These are phyloP conservation scores for Oscheius myriophilus DNA, from an alignment of 2,888 invertebrate genomes.

Conservation along the genomic window DNA sequence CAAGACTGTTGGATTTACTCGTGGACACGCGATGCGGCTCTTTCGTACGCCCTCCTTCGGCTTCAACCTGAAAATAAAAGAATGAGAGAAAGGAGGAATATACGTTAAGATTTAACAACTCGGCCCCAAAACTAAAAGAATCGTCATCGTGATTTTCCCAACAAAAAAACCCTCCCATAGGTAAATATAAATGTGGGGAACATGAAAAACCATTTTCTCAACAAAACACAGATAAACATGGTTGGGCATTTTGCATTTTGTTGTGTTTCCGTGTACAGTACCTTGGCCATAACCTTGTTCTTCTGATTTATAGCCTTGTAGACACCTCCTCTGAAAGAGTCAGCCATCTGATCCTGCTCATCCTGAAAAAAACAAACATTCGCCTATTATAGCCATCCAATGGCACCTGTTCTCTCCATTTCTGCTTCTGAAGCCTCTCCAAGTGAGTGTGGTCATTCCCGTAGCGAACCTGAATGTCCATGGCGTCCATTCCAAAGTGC, in stretches of 20 bases:
- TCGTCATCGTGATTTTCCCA: too few species aligned
- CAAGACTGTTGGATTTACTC: conserved; percentile 51
- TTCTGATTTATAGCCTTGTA: conserved; percentile 49
- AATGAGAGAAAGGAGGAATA: too few species aligned
- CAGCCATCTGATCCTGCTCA: conserved; percentile 45
- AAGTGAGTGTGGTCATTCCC: conserved; percentile 53
- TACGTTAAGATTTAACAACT: too few species aligned
- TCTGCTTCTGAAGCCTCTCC: conserved; percentile 51
- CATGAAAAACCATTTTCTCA: too few species aligned
- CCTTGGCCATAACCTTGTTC: conserved; percentile 37
- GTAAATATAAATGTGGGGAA: too few species aligned
- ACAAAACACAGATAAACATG: too few species aligned
- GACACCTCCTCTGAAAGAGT: conserved; percentile 47
- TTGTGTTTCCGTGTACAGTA: too few species aligned
- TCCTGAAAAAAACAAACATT: conserved; percentile 37
- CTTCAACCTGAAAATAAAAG: conserved; percentile 12
- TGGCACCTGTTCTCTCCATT: conserved; percentile 51
- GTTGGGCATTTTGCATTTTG: too few species aligned
- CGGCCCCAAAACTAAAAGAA: too few species aligned
- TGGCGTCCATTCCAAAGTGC: conserved; percentile 58
- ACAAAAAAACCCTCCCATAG: too few species aligned
- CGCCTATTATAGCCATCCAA: background rate
- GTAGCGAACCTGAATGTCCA: conserved; percentile 60
- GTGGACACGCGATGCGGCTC: conserved; percentile 52
- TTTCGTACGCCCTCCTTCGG: conserved; percentile 17